Evolutionary conservation across 2,797 vertebrate genomes (phyloP), one percentile per base, ranked within the genome.

Genomic region (Odontamblyopus rebecca): DNA sequence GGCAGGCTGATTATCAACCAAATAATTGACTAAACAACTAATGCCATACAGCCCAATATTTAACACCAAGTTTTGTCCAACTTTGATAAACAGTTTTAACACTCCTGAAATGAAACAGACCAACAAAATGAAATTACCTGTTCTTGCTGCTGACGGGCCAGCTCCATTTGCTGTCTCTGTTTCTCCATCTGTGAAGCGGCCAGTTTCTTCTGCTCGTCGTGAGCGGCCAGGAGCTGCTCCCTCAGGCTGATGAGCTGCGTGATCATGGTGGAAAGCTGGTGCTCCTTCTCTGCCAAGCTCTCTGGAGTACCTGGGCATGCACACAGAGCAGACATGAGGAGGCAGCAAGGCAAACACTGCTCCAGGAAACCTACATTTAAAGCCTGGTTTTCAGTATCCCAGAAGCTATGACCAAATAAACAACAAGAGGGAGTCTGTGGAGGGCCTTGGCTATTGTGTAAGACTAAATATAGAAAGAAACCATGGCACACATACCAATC

Each of bases 111-210:
- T 5, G 5, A 16, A 73, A 57, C 61, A 15, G 69, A n/a, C 61
- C 15, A 38, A 16, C 13, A 73, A 61, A 67, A 5, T 68, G 80
- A 62, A 70, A 92, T 94, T 93, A 99, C 98, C 96, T 99, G 98
- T 88, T 99, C 98, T 93, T 99, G 98, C 90, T 99, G 98, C 86
- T 99, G 98, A 80, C 97, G 96, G 81, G 98, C 98, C 82, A 99
- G 94, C 94, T 99, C 98, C 98, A 99, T 99, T 94, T 99, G 98
- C 93, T 99, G 98, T 89, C 98, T 93, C 89, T 99, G 98, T 86
- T 99, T 99, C 89, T 99, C 98, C 91, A 99, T 99, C 91, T 99
- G 98, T 26, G 98, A 99, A 74, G 97, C 97, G 35, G 98, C 98
- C 73, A 99, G 95, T 87, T 99, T 99, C 90, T 99, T 99, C 94